Base-by-base conservation (phyloP, 92 coral and sea anemone species). In the Paragorgia papillata region DNA sequence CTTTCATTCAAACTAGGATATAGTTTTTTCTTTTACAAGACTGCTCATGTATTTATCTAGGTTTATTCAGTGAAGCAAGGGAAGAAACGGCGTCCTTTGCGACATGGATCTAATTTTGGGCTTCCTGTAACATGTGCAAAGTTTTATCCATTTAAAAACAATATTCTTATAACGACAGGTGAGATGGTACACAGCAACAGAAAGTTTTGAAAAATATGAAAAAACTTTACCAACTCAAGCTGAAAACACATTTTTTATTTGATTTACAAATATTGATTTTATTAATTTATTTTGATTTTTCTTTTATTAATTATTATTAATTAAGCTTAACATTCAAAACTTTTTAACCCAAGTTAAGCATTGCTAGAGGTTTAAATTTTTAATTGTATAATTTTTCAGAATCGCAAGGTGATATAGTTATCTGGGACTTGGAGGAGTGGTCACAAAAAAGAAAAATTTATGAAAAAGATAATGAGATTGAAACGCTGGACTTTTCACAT, bases 91-190 rank as follows among this genome's bases (percentile, higher is more conserved):
- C 84, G 95, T 2, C 98, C 97, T n/a, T 74, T 94, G 22, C 89
- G 86, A 73, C 98, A 94, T 89, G 98, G 98, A 43, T 94, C 98
- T 33, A 85, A 89, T 37, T 91, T 91, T 89, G 97, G 97, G 13
- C 82, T 94, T 31, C 98, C 98, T 31, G 90, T 91, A 32, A 94
- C 98, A 10, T 33, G 88, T n/a, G 90, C 73, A 44, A 94, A 94
- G 70, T 94, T 94, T 82, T 82, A 89, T 41, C 98, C 98, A 7
- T 94, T 82, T 67, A 89, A 89, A 27, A 92, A 92, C 73, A 83
- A 89, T 71, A 69, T 73, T 75, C 81, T 94, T 0, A 79, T 94
- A 62, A 86, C 98, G 58, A 82, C 98, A 79, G 81, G 98, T 94
- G 88, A 46, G 70, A 32, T 21, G 48, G n/a, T n/a, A n/a, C n/a